Conservation (phyloP, 2,797 vertebrate species). For the Cercopithecus neglectus region DNA sequence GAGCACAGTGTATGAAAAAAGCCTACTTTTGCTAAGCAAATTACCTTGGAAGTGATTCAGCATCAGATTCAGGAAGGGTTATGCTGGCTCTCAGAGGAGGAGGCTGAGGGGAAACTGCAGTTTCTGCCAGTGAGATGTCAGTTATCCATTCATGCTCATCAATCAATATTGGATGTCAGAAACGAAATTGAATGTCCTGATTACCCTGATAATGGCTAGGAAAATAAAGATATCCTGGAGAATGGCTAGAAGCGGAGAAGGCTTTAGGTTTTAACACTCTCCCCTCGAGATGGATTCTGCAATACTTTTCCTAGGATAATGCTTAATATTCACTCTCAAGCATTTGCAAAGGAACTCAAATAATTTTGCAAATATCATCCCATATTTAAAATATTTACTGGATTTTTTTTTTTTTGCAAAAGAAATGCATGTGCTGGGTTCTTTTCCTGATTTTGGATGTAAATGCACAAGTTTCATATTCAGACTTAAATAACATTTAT, state of each 20-base stretch:
- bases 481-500: neutral
- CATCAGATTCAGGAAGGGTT: conserved; percentile 52
- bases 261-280: neutral
- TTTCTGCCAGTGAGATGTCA: conserved; percentile 42
- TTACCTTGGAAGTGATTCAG: conserved; percentile 62
- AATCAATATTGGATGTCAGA: conserved; percentile 39
- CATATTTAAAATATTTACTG: neutral
- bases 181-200: conserved; percentile 23
- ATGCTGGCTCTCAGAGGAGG: conserved; percentile 13
- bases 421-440: neutral
- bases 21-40: conserved; percentile 51
- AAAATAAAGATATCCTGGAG: conserved; percentile 25
- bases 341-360: neutral
- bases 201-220: neutral
- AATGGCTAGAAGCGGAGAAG: neutral
- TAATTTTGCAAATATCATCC: neutral
- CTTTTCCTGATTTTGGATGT: neutral
- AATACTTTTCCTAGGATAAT: neutral
- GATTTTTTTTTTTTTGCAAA: neutral
- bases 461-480: neutral
- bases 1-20: conserved; percentile 18
- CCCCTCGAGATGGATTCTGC: neutral
- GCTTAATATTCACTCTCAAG: neutral
- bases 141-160: conserved; percentile 49
- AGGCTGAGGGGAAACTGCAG: neutral